Evolutionary conservation across 2,113 vertebrate species (phyloP).

Genomic region (Sus scrofa): T2T-Sscrofa CM000826.6:100579001-100579500

Average conservation of each 20-base stretch:
- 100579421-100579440: neutral
- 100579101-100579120: neutral
- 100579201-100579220: neutral
- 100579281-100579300: neutral
- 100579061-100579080: neutral
- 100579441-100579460: neutral
- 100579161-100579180: neutral
- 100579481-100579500: neutral
- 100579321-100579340: neutral
- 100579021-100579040: neutral
- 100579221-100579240: neutral
- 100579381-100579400: neutral
- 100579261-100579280: conserved; percentile 7
- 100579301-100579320: neutral
- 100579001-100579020: neutral
- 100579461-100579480: neutral
- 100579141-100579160: neutral
- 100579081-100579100: neutral
- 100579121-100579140: neutral
- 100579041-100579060: neutral
- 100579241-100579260: neutral
- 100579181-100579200: neutral
- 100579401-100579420: neutral
- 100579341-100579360: neutral
- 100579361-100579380: neutral